phyloP scores from a whole-genome alignment of 2,797 vertebrate species.

The Tenualosa thibaudeaui region DNA sequence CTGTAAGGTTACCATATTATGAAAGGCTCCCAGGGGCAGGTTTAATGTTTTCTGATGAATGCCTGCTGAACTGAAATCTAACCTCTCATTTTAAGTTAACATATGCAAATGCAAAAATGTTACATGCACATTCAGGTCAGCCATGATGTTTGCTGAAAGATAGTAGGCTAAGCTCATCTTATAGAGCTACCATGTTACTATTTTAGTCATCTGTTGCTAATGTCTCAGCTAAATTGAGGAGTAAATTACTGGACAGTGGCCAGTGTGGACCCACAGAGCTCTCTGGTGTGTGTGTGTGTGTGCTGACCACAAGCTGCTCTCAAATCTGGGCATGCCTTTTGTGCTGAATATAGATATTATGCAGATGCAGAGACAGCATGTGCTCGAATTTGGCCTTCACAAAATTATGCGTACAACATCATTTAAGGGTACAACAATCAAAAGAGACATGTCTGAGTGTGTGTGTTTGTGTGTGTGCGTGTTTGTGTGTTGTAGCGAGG shows the following conservation, averaged over 20 bases:
- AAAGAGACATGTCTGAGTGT: not conserved
- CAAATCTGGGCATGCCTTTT: not conserved
- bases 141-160: not conserved
- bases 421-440: not conserved
- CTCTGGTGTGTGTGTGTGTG: not conserved
- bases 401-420: conserved; percentile 3
- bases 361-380: conserved; percentile 16
- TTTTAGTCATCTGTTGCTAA: not conserved
- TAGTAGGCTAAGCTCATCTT: not conserved
- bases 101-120: not conserved
- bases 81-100: not conserved
- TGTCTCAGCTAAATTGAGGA: conserved; percentile 18
- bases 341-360: conserved; percentile 7
- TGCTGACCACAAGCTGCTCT: not conserved
- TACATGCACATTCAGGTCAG: not conserved
- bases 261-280: not conserved
- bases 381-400: not conserved
- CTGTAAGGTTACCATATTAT: not conserved
- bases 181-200: not conserved
- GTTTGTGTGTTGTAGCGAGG: not conserved
- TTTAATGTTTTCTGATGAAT: not conserved
- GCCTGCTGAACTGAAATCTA: not conserved
- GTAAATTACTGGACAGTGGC: not conserved
- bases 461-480: not conserved
- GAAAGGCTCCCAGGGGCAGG: not conserved